These are phyloP conservation scores for Sylvilagus floridanus DNA, from an alignment of 2,797 vertebrate genomes.

Conservation along the genomic window DNA sequence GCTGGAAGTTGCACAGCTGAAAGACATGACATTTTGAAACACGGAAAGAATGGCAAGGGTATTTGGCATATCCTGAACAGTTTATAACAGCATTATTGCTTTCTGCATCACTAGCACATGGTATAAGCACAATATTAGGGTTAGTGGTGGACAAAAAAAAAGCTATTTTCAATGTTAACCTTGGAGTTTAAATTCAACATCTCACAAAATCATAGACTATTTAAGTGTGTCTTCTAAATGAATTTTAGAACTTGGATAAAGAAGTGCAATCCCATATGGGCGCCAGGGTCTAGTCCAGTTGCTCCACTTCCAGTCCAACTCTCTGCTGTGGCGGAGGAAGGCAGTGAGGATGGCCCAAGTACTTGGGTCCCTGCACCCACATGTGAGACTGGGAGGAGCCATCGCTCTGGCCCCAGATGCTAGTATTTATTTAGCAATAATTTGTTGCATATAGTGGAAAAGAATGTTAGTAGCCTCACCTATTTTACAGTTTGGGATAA, in stretches of 20 bases:
- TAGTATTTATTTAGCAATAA: neutral
- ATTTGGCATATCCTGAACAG: slow-evolving; percentile 59
- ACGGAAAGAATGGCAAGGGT: slow-evolving; percentile 2
- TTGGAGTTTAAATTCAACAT: neutral
- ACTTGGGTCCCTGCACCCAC: no score
- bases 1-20: slow-evolving; percentile 78
- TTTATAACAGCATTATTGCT: neutral
- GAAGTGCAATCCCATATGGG: neutral
- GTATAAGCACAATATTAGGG: neutral
- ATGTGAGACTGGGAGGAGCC: no score
- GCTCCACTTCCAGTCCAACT: no score
- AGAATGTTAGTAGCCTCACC: neutral
- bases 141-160: neutral
- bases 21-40: slow-evolving; percentile 64
- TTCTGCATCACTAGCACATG: slow-evolving; percentile 25
- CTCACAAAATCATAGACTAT: neutral
- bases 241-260: slow-evolving; percentile 10
- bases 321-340: no score
- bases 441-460: neutral
- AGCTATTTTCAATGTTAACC: neutral
- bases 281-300: no score
- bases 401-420: no score
- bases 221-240: slow-evolving; percentile 32
- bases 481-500: neutral
- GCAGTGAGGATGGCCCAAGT: no score